Conservation (phyloP, 2,888 invertebrate species). For the Patella caerulea region DNA sequence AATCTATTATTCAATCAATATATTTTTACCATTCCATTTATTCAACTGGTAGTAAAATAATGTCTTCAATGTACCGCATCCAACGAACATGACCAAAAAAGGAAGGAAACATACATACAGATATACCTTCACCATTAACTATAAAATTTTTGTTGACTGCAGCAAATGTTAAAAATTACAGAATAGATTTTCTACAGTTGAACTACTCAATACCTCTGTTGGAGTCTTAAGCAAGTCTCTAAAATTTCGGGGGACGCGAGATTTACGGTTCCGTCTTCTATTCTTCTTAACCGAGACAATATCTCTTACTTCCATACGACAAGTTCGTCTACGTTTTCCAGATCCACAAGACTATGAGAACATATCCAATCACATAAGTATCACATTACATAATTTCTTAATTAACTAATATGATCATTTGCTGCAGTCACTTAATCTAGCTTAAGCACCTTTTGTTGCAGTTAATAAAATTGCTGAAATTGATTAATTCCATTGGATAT, state of each 20-base stretch:
- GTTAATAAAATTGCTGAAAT: conserved; percentile 26
- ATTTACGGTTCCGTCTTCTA: conserved; percentile 8
- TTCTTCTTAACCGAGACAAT: conserved; percentile 14
- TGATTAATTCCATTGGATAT: too few relatives aligned
- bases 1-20: too few relatives aligned
- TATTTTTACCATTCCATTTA: too few relatives aligned
- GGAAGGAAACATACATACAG: too few relatives aligned
- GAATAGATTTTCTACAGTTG: not conserved
- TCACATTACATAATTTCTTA: not conserved
- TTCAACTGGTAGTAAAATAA: too few relatives aligned
- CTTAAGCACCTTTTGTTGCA: conserved; percentile 38
- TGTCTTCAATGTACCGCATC: too few relatives aligned
- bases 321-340: conserved; percentile 41
- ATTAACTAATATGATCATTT: conserved; percentile 32
- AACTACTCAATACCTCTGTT: not conserved
- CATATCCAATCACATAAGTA: conserved; percentile 3
- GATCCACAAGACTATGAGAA: conserved; percentile 25
- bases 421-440: conserved; percentile 54
- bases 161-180: conserved; percentile 26
- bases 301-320: conserved; percentile 46
- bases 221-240: not conserved
- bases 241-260: conserved; percentile 3
- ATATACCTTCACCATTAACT: too few relatives aligned
- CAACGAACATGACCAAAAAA: too few relatives aligned
- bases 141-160: conserved; percentile 16